These are phyloP conservation scores for Sisyra terminalis DNA, from an alignment of 2,888 invertebrate genomes.

Conservation along the genomic window DNA sequence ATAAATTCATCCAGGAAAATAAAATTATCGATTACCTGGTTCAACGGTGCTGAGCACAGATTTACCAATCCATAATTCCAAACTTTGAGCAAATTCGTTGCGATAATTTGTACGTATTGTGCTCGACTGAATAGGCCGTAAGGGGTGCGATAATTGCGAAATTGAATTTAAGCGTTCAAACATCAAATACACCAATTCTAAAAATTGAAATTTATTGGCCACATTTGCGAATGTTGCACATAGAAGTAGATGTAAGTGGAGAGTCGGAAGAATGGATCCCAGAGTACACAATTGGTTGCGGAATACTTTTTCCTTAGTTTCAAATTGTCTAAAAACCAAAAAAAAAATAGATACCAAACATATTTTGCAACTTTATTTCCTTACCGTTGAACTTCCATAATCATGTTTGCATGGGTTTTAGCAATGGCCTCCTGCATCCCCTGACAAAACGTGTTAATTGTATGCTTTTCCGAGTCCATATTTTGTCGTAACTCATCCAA, in stretches of 20 bases:
- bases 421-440: slow-evolving; percentile 46
- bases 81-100: slow-evolving; percentile 41
- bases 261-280: slow-evolving; percentile 46
- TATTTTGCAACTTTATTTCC: not conserved
- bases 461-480: slow-evolving; percentile 45
- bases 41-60: slow-evolving; percentile 26
- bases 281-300: slow-evolving; percentile 34
- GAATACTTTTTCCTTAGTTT: slow-evolving; percentile 34
- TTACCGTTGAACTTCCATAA: slow-evolving; percentile 49
- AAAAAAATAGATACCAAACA: slow-evolving; percentile 3
- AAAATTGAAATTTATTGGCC: slow-evolving; percentile 57
- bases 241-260: slow-evolving; percentile 50
- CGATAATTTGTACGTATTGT: slow-evolving; percentile 38
- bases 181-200: slow-evolving; percentile 49
- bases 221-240: slow-evolving; percentile 54
- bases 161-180: slow-evolving; percentile 47
- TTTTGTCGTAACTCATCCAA: slow-evolving; percentile 48
- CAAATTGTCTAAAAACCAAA: slow-evolving; percentile 24
- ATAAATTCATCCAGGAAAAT: not conserved
- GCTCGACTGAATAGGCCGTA: slow-evolving; percentile 37
- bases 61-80: slow-evolving; percentile 41
- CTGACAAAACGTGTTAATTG: slow-evolving; percentile 47
- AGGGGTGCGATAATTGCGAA: slow-evolving; percentile 43
- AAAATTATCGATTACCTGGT: slow-evolving; percentile 11
- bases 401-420: slow-evolving; percentile 45